Percentiles rank a stretch among this genome's conserved stretches.
Conservation (phyloP, 2,113 vertebrate species). For the Eclectus roratus region DNA sequence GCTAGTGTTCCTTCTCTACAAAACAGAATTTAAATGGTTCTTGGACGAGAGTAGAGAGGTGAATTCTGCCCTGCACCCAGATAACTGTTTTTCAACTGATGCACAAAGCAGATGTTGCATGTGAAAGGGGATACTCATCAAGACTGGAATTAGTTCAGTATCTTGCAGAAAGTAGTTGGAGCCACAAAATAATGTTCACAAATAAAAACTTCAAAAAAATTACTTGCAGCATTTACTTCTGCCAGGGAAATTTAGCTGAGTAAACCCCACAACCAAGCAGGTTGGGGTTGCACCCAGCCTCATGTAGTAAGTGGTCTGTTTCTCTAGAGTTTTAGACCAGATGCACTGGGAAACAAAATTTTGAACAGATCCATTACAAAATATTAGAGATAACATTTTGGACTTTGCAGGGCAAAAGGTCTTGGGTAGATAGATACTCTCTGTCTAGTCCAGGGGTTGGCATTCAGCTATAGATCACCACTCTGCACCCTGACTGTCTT, state of each 20-base stretch:
- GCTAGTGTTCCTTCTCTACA: slow-evolving; percentile 5
- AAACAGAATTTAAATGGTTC: slow-evolving; percentile 2
- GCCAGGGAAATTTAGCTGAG: neutral
- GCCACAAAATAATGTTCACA: slow-evolving; percentile 33
- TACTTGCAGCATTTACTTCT: slow-evolving; percentile 38
- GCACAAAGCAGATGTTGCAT: slow-evolving; percentile 46
- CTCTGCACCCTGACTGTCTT: neutral
- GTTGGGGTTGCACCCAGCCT: neutral
- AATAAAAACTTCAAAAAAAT: slow-evolving; percentile 57
- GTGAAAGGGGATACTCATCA: slow-evolving; percentile 17
- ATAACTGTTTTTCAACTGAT: neutral
- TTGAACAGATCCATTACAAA: neutral
- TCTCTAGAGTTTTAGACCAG: neutral
- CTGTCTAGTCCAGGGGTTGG: neutral
- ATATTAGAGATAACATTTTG: neutral
- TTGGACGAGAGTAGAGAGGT: neutral
- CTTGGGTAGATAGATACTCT: neutral
- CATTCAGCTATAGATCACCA: neutral
- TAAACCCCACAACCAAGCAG: neutral
- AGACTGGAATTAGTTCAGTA: slow-evolving; percentile 48
- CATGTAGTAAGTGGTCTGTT: neutral
- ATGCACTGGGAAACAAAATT: neutral
- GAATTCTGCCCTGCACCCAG: neutral
- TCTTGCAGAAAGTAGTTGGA: slow-evolving; percentile 27
- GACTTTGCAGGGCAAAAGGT: neutral